These are phyloP conservation scores for Danio jaintianensis DNA, from an alignment of 2,797 vertebrate species.

Conservation along the genomic window DNA sequence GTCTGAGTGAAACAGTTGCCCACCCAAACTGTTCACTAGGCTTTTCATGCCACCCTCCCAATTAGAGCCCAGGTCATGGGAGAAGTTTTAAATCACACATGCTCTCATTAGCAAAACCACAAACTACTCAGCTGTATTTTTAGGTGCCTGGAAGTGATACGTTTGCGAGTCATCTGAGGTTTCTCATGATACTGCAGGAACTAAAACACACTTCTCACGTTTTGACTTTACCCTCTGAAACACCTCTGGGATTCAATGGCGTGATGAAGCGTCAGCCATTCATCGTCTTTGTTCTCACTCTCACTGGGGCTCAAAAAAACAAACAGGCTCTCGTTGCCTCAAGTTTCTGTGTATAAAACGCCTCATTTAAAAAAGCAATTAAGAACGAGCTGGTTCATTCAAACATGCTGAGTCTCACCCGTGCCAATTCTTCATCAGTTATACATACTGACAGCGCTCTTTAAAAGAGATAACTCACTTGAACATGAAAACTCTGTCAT, in stretches of 20 bases:
- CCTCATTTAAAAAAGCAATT: constrained; percentile 59
- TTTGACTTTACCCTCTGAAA: constrained; percentile 8
- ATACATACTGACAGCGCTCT: too few species aligned
- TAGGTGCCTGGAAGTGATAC: background rate
- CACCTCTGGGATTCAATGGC: constrained; percentile 35
- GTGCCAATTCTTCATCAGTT: background rate
- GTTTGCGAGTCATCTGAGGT: background rate
- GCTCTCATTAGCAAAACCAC: constrained; percentile 54
- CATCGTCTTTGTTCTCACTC: constrained; percentile 67
- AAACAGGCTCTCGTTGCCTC: constrained; percentile 67
- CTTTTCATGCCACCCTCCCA: constrained; percentile 67
- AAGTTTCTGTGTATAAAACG: constrained; percentile 47
- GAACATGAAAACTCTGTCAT: too few species aligned
- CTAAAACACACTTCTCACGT: background rate
- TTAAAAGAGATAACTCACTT: too few species aligned
- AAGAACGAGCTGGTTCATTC: constrained; percentile 47
- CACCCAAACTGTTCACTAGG: constrained; percentile 79
- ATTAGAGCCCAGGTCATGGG: constrained; percentile 71
- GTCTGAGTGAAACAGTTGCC: constrained; percentile 65
- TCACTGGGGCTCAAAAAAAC: constrained; percentile 63
- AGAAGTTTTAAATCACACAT: constrained; percentile 58
- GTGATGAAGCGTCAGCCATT: constrained; percentile 70
- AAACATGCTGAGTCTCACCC: constrained; percentile 48
- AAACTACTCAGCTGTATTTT: constrained; percentile 30
- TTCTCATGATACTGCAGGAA: constrained; percentile 1